phyloP scores from a whole-genome alignment of 1,140 invertebrate species.

The Hetaerina americana region DNA sequence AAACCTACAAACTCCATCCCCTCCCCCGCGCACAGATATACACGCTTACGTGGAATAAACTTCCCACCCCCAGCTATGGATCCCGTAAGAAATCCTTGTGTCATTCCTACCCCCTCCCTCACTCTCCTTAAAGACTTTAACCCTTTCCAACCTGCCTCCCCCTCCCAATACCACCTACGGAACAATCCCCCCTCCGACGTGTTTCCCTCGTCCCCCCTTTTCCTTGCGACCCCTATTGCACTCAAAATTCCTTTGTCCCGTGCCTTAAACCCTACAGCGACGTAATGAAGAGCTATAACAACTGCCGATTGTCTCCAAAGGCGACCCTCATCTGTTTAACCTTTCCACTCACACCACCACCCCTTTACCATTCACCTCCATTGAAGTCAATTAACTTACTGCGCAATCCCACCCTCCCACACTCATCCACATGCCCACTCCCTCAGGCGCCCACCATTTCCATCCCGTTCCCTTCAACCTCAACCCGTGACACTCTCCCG shows the following conservation, averaged over 20 bases:
- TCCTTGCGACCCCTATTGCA: too few species aligned
- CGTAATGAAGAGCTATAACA: neutral
- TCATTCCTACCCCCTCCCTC: too few species aligned
- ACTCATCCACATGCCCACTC: neutral
- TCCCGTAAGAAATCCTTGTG: too few species aligned
- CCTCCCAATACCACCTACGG: neutral
- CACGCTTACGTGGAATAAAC: too few species aligned
- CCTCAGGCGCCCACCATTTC: neutral
- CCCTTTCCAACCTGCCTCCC: neutral
- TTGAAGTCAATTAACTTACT: neutral
- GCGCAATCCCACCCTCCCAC: neutral
- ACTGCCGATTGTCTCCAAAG: neutral
- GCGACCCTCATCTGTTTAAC: neutral
- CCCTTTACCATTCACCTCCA: too few species aligned
- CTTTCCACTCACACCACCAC: too few species aligned
- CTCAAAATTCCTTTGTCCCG: neutral
- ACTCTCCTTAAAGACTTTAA: neutral
- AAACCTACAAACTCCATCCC: too few species aligned
- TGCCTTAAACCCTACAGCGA: neutral
- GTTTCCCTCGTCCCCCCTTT: too few species aligned
- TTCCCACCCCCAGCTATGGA: too few species aligned
- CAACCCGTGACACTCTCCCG: neutral
- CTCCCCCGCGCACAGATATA: too few species aligned
- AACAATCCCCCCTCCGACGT: too few species aligned
- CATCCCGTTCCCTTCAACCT: neutral